These are phyloP conservation scores for Indri indri DNA, from an alignment of 2,113 vertebrate genomes.

Conservation along the genomic window DNA sequence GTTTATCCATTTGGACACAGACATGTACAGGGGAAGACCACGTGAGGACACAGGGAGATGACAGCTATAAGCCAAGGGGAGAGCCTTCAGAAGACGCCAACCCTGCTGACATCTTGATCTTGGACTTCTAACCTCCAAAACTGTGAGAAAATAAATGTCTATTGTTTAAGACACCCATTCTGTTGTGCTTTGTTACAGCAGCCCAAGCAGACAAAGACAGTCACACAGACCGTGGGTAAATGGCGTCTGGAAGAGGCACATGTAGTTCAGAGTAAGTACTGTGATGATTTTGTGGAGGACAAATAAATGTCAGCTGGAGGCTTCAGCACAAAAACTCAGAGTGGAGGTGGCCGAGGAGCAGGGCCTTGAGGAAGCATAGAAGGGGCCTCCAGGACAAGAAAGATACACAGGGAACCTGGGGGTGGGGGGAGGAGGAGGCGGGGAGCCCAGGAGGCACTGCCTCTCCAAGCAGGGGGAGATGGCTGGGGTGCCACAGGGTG, in stretches of 20 bases:
- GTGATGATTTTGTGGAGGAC: background rate
- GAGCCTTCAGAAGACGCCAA: background rate
- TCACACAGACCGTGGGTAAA: background rate
- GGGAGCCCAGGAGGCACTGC: rapidly evolving
- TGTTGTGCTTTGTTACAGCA: rapidly evolving
- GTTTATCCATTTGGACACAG: no score
- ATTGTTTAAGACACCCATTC: rapidly evolving
- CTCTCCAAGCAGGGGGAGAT: background rate
- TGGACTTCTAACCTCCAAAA: no score
- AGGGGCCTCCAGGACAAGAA: background rate
- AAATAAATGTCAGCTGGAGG: background rate
- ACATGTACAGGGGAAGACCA: background rate
- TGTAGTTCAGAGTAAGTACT: background rate
- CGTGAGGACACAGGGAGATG: background rate
- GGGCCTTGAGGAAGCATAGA: background rate
- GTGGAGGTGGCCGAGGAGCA: background rate
- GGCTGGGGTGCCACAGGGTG: no score
- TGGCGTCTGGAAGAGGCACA: rapidly evolving
- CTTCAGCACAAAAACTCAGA: no score
- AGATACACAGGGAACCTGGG: background rate
- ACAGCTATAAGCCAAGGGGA: background rate
- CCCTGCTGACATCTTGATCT: background rate
- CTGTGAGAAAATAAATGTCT: background rate
- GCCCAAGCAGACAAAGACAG: background rate
- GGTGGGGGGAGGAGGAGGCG: no score